These are phyloP conservation scores for Tachina grossa DNA, from an alignment of 2,888 invertebrate species.

Conservation along the genomic window DNA sequence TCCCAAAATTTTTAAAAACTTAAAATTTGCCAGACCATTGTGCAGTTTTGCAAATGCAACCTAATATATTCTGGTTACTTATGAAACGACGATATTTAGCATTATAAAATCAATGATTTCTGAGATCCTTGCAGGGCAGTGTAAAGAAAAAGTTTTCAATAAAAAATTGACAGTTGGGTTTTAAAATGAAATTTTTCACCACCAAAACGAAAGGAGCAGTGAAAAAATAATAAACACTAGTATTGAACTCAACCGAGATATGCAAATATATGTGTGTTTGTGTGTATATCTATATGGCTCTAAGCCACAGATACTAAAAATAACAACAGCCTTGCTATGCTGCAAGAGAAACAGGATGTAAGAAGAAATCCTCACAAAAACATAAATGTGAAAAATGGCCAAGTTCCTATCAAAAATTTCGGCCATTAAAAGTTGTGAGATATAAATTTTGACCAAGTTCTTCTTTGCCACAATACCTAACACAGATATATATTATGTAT, in stretches of 20 bases:
- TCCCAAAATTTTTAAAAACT: no score
- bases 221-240: conserved; percentile 41
- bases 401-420: no score
- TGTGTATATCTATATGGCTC: neutral
- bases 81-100: no score
- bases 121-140: neutral
- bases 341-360: neutral
- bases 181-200: conserved; percentile 36
- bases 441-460: no score
- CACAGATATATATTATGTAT: no score
- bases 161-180: conserved; percentile 28
- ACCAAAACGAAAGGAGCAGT: conserved; percentile 2
- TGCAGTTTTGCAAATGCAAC: no score
- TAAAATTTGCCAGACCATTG: no score
- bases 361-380: no score
- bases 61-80: no score
- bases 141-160: conserved; percentile 32
- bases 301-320: conserved; percentile 12
- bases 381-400: no score
- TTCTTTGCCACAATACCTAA: no score
- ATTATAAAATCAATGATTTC: neutral
- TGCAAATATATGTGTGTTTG: neutral
- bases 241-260: conserved; percentile 11
- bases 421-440: no score
- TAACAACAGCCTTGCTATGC: conserved; percentile 15